phyloP scores from a whole-genome alignment of 2,888 invertebrate species.

The Luperina testacea region DNA sequence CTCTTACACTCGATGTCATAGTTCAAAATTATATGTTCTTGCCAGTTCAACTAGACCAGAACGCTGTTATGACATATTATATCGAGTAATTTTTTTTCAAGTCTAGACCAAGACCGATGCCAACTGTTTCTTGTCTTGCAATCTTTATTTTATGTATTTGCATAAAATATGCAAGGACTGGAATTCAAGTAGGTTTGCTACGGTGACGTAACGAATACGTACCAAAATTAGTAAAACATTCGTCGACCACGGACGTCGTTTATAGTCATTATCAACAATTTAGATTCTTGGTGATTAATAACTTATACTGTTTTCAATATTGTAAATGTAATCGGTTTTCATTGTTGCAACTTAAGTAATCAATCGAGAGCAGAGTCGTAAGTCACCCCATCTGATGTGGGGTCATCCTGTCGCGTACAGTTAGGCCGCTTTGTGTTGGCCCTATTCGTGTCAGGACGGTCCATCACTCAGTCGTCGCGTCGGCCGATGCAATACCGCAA shows the following conservation, averaged over 20 bases:
- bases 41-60: slow-evolving; percentile 10
- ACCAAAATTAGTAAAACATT: slow-evolving; percentile 86
- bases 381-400: slow-evolving; percentile 78
- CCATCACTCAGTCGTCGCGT: slow-evolving; percentile 77
- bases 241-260: slow-evolving; percentile 82
- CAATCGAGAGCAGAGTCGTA: slow-evolving; percentile 72
- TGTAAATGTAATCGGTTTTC: slow-evolving; percentile 65
- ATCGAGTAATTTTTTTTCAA: slow-evolving; percentile 59
- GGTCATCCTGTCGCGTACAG: slow-evolving; percentile 85
- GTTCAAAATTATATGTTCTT: slow-evolving; percentile 19
- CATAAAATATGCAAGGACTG: slow-evolving; percentile 85
- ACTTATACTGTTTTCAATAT: slow-evolving; percentile 76
- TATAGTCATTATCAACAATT: slow-evolving; percentile 83
- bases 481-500: slow-evolving; percentile 76
- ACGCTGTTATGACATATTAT: slow-evolving; percentile 35
- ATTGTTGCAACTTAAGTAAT: slow-evolving; percentile 71
- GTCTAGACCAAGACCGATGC: slow-evolving; percentile 75
- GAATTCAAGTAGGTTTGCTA: slow-evolving; percentile 81
- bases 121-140: slow-evolving; percentile 79
- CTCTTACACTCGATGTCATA: not conserved
- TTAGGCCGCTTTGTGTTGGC: slow-evolving; percentile 82
- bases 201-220: slow-evolving; percentile 83
- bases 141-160: slow-evolving; percentile 78
- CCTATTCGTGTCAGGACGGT: slow-evolving; percentile 83
- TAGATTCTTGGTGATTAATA: slow-evolving; percentile 81